Percentiles rank a stretch among this genome's conserved stretches.
Evolutionary conservation across 1,140 invertebrate species (phyloP).

Genomic region (Panulirus ornatus): DNA sequence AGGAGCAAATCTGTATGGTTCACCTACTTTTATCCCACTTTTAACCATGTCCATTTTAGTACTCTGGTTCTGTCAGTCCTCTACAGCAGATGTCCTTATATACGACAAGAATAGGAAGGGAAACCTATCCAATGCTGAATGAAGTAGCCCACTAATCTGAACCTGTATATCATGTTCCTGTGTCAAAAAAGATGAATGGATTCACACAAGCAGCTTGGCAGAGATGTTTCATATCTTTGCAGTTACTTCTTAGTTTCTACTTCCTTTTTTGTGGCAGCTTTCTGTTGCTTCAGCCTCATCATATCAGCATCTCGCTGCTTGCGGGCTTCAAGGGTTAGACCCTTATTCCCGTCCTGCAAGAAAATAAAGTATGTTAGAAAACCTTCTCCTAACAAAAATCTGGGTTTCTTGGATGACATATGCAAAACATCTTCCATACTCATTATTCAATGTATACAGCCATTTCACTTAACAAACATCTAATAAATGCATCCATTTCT

Average conservation of each 20-base stretch:
- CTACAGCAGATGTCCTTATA: conserved; percentile 9
- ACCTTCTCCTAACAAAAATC: too few species aligned
- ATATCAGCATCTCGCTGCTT: conserved; percentile 84
- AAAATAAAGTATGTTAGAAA: too few species aligned
- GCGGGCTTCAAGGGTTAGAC: conserved; percentile 86
- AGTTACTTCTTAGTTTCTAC: conserved; percentile 36
- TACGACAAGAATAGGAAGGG: neutral
- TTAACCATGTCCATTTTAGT: neutral
- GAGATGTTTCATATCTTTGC: neutral
- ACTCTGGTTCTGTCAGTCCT: conserved; percentile 21
- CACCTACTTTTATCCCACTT: neutral
- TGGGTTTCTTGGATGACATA: too few species aligned
- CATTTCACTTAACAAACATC: too few species aligned
- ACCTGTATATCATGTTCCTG: conserved; percentile 31
- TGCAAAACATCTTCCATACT: too few species aligned
- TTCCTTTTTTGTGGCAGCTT: conserved; percentile 69
- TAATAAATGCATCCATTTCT: too few species aligned
- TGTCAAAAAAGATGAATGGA: conserved; percentile 25
- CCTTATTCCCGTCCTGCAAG: conserved; percentile 82
- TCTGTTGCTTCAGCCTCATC: too few species aligned
- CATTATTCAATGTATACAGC: too few species aligned
- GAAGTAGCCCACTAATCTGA: conserved; percentile 46
- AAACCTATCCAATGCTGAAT: conserved; percentile 54
- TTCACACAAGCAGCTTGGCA: neutral
- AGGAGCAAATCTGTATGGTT: neutral